Conservation (phyloP, 2,797 vertebrate species). For the Octomys mimax region DNA sequence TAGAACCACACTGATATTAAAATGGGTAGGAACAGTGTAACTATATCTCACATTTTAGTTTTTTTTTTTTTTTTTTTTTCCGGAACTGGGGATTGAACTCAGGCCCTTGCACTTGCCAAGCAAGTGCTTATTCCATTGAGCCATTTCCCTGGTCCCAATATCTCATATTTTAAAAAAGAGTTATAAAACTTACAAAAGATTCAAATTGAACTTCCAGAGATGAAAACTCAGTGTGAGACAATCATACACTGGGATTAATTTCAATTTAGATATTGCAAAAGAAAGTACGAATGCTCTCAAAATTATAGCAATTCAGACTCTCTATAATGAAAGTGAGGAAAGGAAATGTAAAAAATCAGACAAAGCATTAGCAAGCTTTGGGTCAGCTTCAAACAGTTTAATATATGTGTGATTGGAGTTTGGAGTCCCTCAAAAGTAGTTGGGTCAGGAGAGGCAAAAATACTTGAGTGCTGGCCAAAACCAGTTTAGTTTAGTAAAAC, state of each 20-base stretch:
- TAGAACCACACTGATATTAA: slow-evolving; percentile 3
- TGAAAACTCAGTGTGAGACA: neutral
- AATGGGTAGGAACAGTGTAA: slow-evolving; percentile 15
- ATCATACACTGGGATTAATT: neutral
- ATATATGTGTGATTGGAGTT: neutral
- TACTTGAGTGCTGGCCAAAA: neutral
- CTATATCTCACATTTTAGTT: neutral
- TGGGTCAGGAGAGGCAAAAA: neutral
- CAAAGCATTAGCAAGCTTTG: neutral
- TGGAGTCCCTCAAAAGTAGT: neutral
- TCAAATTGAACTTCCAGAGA: neutral
- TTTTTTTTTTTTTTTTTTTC: too few relatives aligned
- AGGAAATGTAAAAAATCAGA: neutral
- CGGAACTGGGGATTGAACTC: too few relatives aligned
- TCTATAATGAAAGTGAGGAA: slow-evolving; percentile 27
- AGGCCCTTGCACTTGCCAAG: too few relatives aligned
- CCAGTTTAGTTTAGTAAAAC: slow-evolving; percentile 31
- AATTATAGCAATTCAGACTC: slow-evolving; percentile 7
- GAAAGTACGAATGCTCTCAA: neutral
- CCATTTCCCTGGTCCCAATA: too few relatives aligned
- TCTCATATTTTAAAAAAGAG: neutral
- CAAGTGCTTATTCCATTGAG: too few relatives aligned
- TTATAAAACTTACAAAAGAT: neutral
- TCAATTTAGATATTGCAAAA: neutral
- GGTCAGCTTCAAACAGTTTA: neutral